Percentiles rank a stretch among this genome's conserved stretches.
phyloP scores from a whole-genome alignment of 2,888 invertebrate species.

The Leptothorax acervorum region DNA sequence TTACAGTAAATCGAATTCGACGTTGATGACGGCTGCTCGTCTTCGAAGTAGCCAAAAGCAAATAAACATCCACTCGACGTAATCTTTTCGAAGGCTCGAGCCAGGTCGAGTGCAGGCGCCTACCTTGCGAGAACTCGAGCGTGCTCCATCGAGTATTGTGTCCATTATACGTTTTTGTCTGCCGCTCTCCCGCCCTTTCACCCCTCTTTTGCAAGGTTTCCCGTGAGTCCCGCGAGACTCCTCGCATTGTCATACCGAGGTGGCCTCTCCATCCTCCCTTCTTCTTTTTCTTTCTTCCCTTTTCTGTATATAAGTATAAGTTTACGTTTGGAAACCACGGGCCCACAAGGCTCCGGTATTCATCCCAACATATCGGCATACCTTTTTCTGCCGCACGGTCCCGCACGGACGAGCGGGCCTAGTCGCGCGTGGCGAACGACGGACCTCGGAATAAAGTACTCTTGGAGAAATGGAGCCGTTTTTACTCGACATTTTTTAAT shows the following conservation, averaged over 20 bases:
- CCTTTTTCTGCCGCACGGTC: constrained; percentile 71
- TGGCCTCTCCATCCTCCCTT: constrained; percentile 38
- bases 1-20: constrained; percentile 24
- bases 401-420: constrained; percentile 72
- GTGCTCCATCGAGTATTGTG: constrained; percentile 77
- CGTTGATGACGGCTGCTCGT: constrained; percentile 37
- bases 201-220: constrained; percentile 68
- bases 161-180: constrained; percentile 77
- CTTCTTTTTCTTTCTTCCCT: constrained; percentile 54
- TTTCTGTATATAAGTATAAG: constrained; percentile 77
- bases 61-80: constrained; percentile 79
- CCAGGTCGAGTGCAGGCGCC: constrained; percentile 74
- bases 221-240: constrained; percentile 72
- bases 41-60: constrained; percentile 59
- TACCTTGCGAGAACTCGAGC: constrained; percentile 69
- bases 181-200: neutral
- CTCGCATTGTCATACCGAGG: constrained; percentile 69
- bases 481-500: constrained; percentile 17
- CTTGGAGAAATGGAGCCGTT: constrained; percentile 21
- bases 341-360: constrained; percentile 66
- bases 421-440: constrained; percentile 73
- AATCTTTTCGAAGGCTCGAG: constrained; percentile 75
- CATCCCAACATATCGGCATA: constrained; percentile 72
- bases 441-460: constrained; percentile 44
- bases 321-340: constrained; percentile 79